These are phyloP conservation scores for Tor tambroides DNA, from an alignment of 2,113 vertebrate genomes.

Conservation along the genomic window DNA sequence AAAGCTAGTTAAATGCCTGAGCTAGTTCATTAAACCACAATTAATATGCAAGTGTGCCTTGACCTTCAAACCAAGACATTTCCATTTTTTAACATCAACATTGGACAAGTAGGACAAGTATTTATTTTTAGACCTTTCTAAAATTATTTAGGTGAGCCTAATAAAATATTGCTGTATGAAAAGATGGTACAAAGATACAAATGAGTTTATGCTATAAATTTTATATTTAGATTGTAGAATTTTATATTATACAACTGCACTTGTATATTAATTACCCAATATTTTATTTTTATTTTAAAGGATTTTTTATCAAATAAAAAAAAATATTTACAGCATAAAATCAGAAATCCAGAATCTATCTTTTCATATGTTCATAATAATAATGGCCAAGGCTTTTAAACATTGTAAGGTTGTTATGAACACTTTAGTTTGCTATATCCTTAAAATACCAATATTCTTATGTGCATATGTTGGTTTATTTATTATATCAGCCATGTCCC, in stretches of 20 bases:
- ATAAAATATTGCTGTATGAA: not conserved
- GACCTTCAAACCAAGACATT: constrained; percentile 38
- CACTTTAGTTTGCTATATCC: not conserved
- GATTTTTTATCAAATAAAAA: too few species aligned
- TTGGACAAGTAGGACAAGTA: not conserved
- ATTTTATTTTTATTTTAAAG: too few species aligned
- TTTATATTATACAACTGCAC: not conserved
- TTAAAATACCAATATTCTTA: constrained; percentile 19
- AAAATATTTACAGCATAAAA: not conserved
- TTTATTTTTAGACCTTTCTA: not conserved
- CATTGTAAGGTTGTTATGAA: not conserved
- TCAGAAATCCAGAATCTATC: too few species aligned
- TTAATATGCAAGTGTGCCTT: constrained; percentile 27
- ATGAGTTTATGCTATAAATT: not conserved
- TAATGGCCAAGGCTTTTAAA: not conserved
- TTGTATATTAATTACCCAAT: not conserved
- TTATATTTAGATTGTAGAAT: not conserved
- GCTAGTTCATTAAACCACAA: constrained; percentile 28
- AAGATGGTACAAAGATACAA: not conserved
- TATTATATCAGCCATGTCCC: not conserved
- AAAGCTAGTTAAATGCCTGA: constrained; percentile 27
- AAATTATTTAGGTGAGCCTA: not conserved
- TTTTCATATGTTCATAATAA: not conserved
- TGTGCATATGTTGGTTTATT: not conserved
- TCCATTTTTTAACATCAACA: constrained; percentile 2